A percentile compares a stretch with the other conserved stretches of the same genome.
These are phyloP conservation scores for Zaprionus obscuricornis DNA, from an alignment of 2,888 invertebrate genomes.

Conservation along the genomic window DNA sequence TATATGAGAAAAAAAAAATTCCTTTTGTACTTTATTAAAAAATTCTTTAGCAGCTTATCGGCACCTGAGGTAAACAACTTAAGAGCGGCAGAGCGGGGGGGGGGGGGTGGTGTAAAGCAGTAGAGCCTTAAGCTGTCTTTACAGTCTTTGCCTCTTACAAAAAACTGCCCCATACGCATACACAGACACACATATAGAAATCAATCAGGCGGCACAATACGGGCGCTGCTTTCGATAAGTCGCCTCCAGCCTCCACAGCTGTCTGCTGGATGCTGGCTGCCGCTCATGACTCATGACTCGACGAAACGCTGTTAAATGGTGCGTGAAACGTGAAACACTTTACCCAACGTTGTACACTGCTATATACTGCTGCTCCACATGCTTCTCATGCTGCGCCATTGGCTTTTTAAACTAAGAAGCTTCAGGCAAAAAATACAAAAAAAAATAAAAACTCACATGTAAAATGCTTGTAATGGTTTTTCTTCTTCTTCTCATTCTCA, in stretches of 20 bases:
- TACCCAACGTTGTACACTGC: conserved; percentile 50
- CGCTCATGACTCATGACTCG: conserved; percentile 55
- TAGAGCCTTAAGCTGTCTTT: too few relatives aligned
- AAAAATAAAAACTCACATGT: conserved; percentile 58
- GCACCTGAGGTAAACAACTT: too few relatives aligned
- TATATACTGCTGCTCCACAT: neutral
- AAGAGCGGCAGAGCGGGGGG: neutral
- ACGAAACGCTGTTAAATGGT: conserved; percentile 72
- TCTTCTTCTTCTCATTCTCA: neutral
- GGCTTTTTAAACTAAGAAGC: conserved; percentile 39
- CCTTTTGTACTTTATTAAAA: conserved; percentile 64
- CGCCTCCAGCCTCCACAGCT: neutral
- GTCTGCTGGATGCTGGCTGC: neutral
- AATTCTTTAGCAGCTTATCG: conserved; percentile 56
- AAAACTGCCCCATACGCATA: conserved; percentile 45
- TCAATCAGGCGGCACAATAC: conserved; percentile 75
- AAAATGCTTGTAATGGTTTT: conserved; percentile 63
- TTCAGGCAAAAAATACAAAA: too few relatives aligned
- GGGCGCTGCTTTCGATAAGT: conserved; percentile 30
- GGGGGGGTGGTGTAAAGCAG: neutral
- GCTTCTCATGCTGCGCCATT: too few relatives aligned
- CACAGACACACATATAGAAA: too few relatives aligned
- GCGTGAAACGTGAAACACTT: conserved; percentile 76
- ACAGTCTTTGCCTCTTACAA: too few relatives aligned
- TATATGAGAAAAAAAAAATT: conserved; percentile 35